A percentile compares a stretch with the other conserved stretches of the same genome.
phyloP scores from a whole-genome alignment of 30 jellyfish, hydroid and myxozoan species.

The Aurelia sp. region DNA sequence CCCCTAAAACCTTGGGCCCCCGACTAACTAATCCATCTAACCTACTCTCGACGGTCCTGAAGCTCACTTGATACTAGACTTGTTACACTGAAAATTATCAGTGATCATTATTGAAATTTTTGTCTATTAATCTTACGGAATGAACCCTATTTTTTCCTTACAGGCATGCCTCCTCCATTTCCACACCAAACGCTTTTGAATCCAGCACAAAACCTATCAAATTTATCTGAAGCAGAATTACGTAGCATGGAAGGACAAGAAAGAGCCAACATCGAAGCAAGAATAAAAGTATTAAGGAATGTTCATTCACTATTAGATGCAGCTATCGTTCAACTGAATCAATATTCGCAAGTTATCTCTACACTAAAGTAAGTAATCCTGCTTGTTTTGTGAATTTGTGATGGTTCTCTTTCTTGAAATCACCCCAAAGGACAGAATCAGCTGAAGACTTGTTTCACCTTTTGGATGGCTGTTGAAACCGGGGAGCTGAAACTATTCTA shows the following conservation, averaged over 20 bases:
- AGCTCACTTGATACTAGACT: too few species aligned
- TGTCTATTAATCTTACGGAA: too few species aligned
- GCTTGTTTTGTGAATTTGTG: not conserved
- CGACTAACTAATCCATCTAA: too few species aligned
- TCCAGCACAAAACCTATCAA: conserved; percentile 48
- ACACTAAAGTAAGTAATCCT: conserved; percentile 71
- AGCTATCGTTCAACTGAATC: conserved; percentile 94
- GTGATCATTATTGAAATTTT: too few species aligned
- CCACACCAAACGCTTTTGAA: conserved; percentile 75
- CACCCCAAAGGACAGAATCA: too few species aligned
- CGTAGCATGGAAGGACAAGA: conserved; percentile 99
- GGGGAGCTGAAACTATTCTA: too few species aligned
- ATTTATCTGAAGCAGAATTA: conserved; percentile 80
- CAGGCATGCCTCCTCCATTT: conserved; percentile 76
- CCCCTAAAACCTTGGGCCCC: too few species aligned
- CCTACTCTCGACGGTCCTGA: too few species aligned
- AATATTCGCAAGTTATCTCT: conserved; percentile 83
- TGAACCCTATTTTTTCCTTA: not conserved
- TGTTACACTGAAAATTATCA: too few species aligned
- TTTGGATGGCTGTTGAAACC: too few species aligned
- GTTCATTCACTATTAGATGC: conserved; percentile 94
- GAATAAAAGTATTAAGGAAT: conserved; percentile 89
- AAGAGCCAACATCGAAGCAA: conserved; percentile 97
- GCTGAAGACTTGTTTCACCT: too few species aligned
- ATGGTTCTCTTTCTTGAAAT: too few species aligned